Evolutionary conservation across 2,113 vertebrate species (phyloP), one percentile per base, ranked within the genome.

Genomic region (Callithrix jacchus): DNA sequence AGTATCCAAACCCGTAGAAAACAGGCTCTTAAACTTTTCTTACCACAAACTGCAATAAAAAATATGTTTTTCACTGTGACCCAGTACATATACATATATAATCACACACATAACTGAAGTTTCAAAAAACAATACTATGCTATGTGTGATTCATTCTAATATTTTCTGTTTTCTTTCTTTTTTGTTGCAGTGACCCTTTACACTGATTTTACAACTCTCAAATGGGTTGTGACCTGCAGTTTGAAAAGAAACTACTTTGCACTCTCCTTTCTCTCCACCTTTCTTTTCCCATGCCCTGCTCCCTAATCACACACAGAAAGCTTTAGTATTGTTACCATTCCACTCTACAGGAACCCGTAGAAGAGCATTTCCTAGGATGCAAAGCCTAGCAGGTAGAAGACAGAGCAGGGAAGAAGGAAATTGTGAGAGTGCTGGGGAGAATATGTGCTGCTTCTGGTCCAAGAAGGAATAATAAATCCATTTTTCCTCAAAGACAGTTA

Each of bases 41-140:
- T 35, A 87, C n/a, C 56, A 88, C 45, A 88, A 85, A 91, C n/a
- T 80, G 77, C 23, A 81, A 23, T 83, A 95, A 71, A 11, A 95
- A 82, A 79, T 17, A 85, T 30, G 91, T 47, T 87, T 97, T 96
- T 77, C 88, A 95, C 3, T 96, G 81, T 85, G 93, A 95, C 23
- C 58, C 23, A 95, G 71, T 42, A 80, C 18, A 87, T 21, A 93
- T 1, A 74, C 6, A 80, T 23, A 80, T 52, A 49, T 20, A 93
- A 87, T 91, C 80, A 87, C 16, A 95, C 64, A 83, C 13, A 71
- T 23, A 86, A 95, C 2, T 84, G 32, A 95, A 73, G 80, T 88
- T 95, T 92, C 32, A 96, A 47, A 91, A 94, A 95, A 93, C 66
- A 68, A 61, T 90, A 93, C 21, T 80, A 89, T 49, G 68, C 45